Percentiles rank a stretch among this genome's conserved stretches.
Evolutionary conservation across 2,113 vertebrate genomes (phyloP).

Genomic region (Neolamprologus sp.): DNA sequence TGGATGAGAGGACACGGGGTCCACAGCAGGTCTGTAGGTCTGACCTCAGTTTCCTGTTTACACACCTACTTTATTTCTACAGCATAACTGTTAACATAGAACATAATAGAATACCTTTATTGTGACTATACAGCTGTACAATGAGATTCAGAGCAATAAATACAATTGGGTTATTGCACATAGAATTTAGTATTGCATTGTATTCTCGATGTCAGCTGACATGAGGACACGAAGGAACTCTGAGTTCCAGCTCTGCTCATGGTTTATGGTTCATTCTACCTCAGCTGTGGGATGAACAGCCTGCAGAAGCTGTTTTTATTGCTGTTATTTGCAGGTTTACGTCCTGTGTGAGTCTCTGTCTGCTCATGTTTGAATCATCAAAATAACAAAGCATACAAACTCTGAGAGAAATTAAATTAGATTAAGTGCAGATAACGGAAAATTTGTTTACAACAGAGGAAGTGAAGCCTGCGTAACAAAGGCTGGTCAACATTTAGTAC

Average conservation of each 20-base stretch:
- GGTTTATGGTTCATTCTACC: accelerated
- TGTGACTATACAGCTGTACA: too few species aligned
- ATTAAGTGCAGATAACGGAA: accelerated
- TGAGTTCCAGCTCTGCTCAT: background rate
- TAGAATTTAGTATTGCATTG: too few species aligned
- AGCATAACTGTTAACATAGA: too few species aligned
- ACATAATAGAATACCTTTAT: accelerated
- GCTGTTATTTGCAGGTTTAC: background rate
- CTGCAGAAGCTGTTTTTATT: background rate
- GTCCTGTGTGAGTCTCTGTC: background rate
- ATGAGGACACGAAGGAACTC: accelerated
- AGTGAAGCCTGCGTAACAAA: background rate
- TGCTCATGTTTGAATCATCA: background rate
- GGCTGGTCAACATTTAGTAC: background rate
- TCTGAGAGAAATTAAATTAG: accelerated
- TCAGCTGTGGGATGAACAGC: background rate
- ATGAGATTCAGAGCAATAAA: too few species aligned
- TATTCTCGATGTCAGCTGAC: accelerated
- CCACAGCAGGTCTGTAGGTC: background rate
- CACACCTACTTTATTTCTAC: too few species aligned
- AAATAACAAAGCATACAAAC: background rate
- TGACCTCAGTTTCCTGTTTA: background rate
- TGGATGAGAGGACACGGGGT: accelerated
- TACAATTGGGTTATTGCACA: too few species aligned
- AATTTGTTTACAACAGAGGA: background rate